These are phyloP conservation scores for Anaspis maculata DNA, from an alignment of 2,888 invertebrate genomes.

Conservation along the genomic window DNA sequence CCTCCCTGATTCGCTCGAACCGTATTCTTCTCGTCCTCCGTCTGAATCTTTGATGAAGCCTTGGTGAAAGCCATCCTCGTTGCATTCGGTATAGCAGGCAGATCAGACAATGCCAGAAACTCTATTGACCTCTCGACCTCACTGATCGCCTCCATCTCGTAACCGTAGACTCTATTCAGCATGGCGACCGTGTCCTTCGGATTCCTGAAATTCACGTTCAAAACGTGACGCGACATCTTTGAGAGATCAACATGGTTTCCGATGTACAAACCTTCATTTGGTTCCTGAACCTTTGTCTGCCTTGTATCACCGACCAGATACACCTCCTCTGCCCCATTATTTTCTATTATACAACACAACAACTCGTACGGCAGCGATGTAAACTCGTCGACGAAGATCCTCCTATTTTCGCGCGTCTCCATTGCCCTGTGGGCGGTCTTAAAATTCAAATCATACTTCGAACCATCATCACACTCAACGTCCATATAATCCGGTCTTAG, in stretches of 20 bases:
- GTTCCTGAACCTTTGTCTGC: conserved; percentile 8
- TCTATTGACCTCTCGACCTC: conserved; percentile 1
- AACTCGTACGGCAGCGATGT: conserved; percentile 10
- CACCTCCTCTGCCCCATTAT: conserved; percentile 9
- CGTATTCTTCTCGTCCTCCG: conserved; percentile 4
- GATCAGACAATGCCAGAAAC: not conserved
- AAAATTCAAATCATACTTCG: conserved; percentile 7
- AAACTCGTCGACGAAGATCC: conserved; percentile 12
- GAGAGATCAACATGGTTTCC: conserved; percentile 3
- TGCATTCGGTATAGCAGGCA: not conserved
- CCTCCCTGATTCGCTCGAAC: conserved; percentile 6
- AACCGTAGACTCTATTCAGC: conserved; percentile 5
- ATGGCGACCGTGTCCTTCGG: conserved; percentile 6
- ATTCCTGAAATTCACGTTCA: conserved; percentile 7
- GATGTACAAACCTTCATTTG: conserved; percentile 6
- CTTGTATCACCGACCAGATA: conserved; percentile 7
- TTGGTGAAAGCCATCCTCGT: conserved; percentile 4
- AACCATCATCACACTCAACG: conserved; percentile 1
- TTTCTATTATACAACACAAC: not conserved
- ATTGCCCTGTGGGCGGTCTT: conserved; percentile 10
- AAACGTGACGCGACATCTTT: conserved; percentile 3
- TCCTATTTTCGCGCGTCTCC: conserved; percentile 4
- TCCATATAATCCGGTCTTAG: conserved; percentile 10
- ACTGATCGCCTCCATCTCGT: not conserved
- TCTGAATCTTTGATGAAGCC: conserved; percentile 1